Base-by-base conservation (phyloP, 2,797 vertebrate genomes). In the Enteromius radiatus region DNA sequence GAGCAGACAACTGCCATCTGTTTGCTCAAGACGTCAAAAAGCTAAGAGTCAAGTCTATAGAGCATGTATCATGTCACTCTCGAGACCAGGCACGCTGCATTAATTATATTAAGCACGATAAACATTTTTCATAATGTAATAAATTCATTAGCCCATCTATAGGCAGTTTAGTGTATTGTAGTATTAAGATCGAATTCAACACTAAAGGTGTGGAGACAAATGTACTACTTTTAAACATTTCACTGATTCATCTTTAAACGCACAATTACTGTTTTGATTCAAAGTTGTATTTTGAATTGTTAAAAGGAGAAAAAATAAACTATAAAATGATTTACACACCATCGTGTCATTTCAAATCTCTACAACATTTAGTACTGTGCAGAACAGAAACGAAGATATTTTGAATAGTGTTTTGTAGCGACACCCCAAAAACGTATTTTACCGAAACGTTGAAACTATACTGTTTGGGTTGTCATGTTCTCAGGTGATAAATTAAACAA, bases 1-100 rank as follows among this genome's bases (percentile, higher is more conserved):
- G 23, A 49, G 71, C 33, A 78, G 49, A 77, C 65, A 82, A 87
- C 77, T 65, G 84, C 81, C 83, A 71, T 73, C 47, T 68, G 84
- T 70, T 81, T 45, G 45, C 52, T 67, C 31, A 54, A 82, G 82
- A 84, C 12, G 36, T 83, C 81, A 83, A 26, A 56, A 68, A 67
- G 59, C 76, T 71, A 68, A 70, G 56, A 83, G 68, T 49, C 77
- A 67, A 36, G 76, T 26, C 65, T 80, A 28, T 10, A 67, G 41
- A 80, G 70, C 71, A 43, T 41, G 47, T 17, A 74, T 76, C 65
- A 70, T 67, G 61, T 56, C 49, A 65, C 26, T 59, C 71, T 61
- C 69, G 9, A 45, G 28, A 65, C 17, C 28, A 47, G 67, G 45
- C 31, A 28, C 0, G 4, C 38, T 54, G 7, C 3, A 67, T 5